These are phyloP conservation scores for Drosophila imparisetae DNA, from an alignment of 2,888 invertebrate species.

Conservation along the genomic window DNA sequence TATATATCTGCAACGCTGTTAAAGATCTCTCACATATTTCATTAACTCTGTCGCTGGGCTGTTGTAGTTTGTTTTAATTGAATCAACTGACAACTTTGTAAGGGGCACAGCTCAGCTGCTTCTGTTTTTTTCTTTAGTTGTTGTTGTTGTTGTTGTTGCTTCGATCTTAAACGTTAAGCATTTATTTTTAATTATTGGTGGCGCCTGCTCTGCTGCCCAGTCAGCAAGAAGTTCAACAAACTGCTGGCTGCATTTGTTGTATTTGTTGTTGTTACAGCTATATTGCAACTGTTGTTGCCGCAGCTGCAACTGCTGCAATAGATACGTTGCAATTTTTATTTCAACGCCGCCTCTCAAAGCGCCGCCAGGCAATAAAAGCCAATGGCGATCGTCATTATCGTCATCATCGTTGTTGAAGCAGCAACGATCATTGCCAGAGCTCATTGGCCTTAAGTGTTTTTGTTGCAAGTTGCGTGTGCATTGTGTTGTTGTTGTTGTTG, in stretches of 20 bases:
- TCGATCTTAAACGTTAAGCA: constrained; percentile 55
- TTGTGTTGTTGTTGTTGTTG: constrained; percentile 5
- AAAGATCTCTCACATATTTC: constrained; percentile 58
- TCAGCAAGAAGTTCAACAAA: constrained; percentile 69
- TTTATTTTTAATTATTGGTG: constrained; percentile 75
- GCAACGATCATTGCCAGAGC: constrained; percentile 68
- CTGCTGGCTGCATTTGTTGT: constrained; percentile 18
- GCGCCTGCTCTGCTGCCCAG: constrained; percentile 50
- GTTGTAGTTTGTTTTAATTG: constrained; percentile 57
- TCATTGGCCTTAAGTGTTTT: constrained; percentile 62
- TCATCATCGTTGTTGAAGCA: constrained; percentile 46
- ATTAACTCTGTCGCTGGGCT: constrained; percentile 58
- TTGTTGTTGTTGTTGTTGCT: constrained; percentile 10
- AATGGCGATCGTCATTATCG: constrained; percentile 42
- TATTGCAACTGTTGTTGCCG: constrained; percentile 41
- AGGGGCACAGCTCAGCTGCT: constrained; percentile 20
- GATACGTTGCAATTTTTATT: constrained; percentile 69
- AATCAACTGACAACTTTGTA: constrained; percentile 65
- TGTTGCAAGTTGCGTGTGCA: constrained; percentile 11
- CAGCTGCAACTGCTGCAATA: constrained; percentile 55
- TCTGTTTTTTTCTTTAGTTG: neutral
- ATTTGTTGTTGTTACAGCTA: constrained; percentile 46
- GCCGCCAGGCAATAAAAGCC: constrained; percentile 66
- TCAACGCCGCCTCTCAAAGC: constrained; percentile 66
- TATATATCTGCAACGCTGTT: constrained; percentile 21